These are phyloP conservation scores for Syngnathus rostellatus DNA, from an alignment of 2,797 vertebrate genomes.

Conservation along the genomic window DNA sequence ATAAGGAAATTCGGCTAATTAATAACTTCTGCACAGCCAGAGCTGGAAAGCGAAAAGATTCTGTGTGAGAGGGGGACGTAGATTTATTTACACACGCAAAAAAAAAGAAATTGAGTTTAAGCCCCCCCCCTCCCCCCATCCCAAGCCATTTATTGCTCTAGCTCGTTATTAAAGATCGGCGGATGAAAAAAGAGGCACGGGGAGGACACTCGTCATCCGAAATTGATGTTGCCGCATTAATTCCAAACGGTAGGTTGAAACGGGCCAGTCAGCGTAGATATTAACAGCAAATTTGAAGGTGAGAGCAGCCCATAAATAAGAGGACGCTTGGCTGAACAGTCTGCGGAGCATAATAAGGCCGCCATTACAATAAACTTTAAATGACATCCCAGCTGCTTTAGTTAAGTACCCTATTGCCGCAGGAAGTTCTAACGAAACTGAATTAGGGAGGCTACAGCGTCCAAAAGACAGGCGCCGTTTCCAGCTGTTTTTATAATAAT, in stretches of 20 bases:
- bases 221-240: constrained; percentile 48
- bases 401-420: constrained; percentile 23
- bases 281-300: constrained; percentile 47
- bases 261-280: constrained; percentile 46
- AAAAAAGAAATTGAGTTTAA: too few relatives aligned
- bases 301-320: constrained; percentile 51
- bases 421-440: constrained; percentile 23
- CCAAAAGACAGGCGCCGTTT: constrained; percentile 21
- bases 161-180: constrained; percentile 28
- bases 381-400: constrained; percentile 41
- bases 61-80: constrained; percentile 14
- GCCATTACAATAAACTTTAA: constrained; percentile 43
- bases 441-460: constrained; percentile 17
- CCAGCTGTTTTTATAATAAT: constrained; percentile 12
- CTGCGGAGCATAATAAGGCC: constrained; percentile 38
- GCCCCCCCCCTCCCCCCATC: neutral
- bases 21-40: constrained; percentile 52
- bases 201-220: constrained; percentile 30
- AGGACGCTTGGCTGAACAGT: constrained; percentile 39
- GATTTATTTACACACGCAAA: too few relatives aligned
- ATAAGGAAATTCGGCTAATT: constrained; percentile 48
- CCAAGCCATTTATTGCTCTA: constrained; percentile 36
- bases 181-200: constrained; percentile 15
- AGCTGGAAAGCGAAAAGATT: constrained; percentile 31
- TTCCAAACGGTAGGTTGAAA: constrained; percentile 48